A percentile compares a stretch with the other conserved stretches of the same genome.
These are phyloP conservation scores for Rissa tridactyla DNA, from an alignment of 2,113 vertebrate genomes.

Conservation along the genomic window DNA sequence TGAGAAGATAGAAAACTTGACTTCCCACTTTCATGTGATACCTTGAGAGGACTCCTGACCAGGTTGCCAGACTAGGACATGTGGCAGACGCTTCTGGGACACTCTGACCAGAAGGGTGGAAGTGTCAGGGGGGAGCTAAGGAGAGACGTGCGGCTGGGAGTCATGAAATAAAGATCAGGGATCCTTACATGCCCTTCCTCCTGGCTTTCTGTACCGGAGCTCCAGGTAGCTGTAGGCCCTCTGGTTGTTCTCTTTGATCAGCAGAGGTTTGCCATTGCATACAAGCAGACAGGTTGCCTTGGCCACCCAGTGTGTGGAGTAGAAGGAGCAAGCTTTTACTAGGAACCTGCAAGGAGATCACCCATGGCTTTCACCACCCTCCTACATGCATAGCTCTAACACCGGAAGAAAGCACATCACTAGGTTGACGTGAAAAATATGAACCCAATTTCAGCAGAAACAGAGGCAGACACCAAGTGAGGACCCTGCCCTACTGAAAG, in stretches of 20 bases:
- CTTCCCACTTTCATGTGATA: neutral
- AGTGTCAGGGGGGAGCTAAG: neutral
- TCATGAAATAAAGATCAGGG: neutral
- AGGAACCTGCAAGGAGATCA: constrained; percentile 56
- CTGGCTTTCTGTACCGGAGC: constrained; percentile 64
- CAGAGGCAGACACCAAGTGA: neutral
- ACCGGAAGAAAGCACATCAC: neutral
- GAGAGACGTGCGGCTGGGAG: neutral
- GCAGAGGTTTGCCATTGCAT: constrained; percentile 57
- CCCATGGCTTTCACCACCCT: neutral
- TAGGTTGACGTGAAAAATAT: neutral
- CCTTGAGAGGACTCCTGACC: neutral
- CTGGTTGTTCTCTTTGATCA: constrained; percentile 64
- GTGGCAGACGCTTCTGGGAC: neutral
- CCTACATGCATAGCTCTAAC: neutral
- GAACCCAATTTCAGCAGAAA: neutral
- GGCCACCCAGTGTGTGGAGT: constrained; percentile 64
- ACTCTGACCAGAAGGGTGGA: neutral
- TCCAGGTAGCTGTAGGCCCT: constrained; percentile 70
- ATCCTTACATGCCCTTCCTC: constrained; percentile 4
- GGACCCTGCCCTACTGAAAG: neutral
- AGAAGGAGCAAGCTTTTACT: constrained; percentile 75
- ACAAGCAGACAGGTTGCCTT: constrained; percentile 64
- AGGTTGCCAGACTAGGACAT: neutral
- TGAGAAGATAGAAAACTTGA: neutral